These are phyloP conservation scores for Aleiodes testaceus DNA, from an alignment of 2,888 invertebrate species.

Conservation along the genomic window DNA sequence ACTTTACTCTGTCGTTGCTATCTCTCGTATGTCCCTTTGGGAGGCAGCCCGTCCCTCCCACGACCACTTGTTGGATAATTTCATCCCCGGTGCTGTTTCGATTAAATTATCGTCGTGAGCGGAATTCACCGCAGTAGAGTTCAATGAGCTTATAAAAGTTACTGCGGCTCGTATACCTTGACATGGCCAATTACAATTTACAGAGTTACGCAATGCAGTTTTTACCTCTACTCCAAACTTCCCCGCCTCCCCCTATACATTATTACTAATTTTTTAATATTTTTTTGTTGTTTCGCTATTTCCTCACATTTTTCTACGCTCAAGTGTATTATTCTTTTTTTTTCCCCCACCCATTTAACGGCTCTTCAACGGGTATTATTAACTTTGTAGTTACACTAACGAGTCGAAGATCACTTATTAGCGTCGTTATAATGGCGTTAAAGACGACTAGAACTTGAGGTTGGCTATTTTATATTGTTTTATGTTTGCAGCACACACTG, in stretches of 20 bases:
- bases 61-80: slow-evolving; percentile 59
- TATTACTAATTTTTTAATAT: slow-evolving; percentile 3
- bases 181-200: slow-evolving; percentile 46
- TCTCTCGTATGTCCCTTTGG: slow-evolving; percentile 42
- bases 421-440: slow-evolving; percentile 19
- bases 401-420: slow-evolving; percentile 31
- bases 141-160: slow-evolving; percentile 47
- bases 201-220: slow-evolving; percentile 44
- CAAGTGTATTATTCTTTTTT: not conserved
- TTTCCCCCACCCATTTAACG: not conserved
- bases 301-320: not conserved
- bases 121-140: slow-evolving; percentile 39
- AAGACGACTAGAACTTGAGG: not conserved
- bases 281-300: not conserved
- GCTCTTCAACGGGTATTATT: not conserved
- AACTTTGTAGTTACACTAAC: slow-evolving; percentile 15
- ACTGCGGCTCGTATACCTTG: slow-evolving; percentile 38
- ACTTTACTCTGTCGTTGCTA: slow-evolving; percentile 16
- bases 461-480: slow-evolving; percentile 23
- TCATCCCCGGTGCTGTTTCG: slow-evolving; percentile 50
- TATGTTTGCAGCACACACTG: slow-evolving; percentile 83
- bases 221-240: slow-evolving; percentile 30
- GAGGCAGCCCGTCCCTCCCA: slow-evolving; percentile 38
- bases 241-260: not conserved
- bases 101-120: slow-evolving; percentile 53